Evolutionary conservation across 2,888 invertebrate genomes (phyloP).

Genomic region (Agonopterix alstromeriana): DNA sequence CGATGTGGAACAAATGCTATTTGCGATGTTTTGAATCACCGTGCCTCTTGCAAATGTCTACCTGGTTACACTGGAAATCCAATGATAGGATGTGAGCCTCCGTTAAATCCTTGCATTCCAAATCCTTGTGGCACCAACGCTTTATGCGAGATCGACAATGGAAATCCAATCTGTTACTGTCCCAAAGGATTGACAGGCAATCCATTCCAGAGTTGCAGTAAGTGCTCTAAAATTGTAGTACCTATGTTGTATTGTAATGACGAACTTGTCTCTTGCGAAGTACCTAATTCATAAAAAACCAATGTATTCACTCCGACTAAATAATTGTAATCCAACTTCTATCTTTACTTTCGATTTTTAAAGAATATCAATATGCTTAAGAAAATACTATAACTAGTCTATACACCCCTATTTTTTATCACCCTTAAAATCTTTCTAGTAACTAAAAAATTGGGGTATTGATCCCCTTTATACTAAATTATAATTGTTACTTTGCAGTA

Average conservation of each 20-base stretch:
- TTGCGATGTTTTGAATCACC: conserved; percentile 88
- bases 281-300: too few species aligned
- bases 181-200: conserved; percentile 93
- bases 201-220: conserved; percentile 93
- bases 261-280: too few species aligned
- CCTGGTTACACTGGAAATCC: conserved; percentile 90
- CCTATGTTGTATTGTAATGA: not conserved
- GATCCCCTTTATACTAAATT: too few species aligned
- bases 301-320: too few species aligned
- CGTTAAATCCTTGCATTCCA: conserved; percentile 87
- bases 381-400: too few species aligned
- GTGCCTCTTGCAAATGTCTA: conserved; percentile 88
- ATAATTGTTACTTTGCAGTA: conserved; percentile 66
- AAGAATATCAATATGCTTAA: too few species aligned
- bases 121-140: conserved; percentile 94
- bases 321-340: too few species aligned
- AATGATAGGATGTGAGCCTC: conserved; percentile 81
- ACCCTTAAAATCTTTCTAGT: too few species aligned
- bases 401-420: too few species aligned
- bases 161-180: conserved; percentile 92
- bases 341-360: too few species aligned
- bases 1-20: conserved; percentile 87
- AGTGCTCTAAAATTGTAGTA: conserved; percentile 53
- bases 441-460: too few species aligned
- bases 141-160: conserved; percentile 88